A percentile compares a stretch with the other conserved stretches of the same genome.
Evolutionary conservation across 2,113 vertebrate genomes (phyloP).

Genomic region (Anoura caudifer): DNA sequence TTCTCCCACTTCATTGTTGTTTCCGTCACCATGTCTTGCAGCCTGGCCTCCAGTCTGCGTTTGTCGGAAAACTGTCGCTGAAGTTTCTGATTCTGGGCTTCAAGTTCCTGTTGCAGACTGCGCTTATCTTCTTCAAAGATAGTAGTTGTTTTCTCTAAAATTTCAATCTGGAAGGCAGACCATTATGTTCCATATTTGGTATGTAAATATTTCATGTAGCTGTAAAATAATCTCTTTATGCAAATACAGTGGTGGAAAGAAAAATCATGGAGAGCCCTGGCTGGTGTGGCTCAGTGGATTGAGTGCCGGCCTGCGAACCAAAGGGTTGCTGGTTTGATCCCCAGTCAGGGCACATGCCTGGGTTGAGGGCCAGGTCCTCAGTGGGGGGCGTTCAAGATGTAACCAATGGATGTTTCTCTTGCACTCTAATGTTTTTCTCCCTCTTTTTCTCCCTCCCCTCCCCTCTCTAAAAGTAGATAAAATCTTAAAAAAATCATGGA

Average conservation of each 20-base stretch:
- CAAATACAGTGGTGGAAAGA: not conserved
- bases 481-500: not conserved
- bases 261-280: not conserved
- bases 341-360: too few species aligned
- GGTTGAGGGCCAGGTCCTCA: too few species aligned
- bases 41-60: conserved; percentile 87
- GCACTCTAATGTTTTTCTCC: too few species aligned
- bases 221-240: not conserved
- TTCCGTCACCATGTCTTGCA: conserved; percentile 92
- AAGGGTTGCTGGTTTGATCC: too few species aligned
- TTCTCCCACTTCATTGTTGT: conserved; percentile 95
- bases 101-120: conserved; percentile 89
- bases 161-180: conserved; percentile 85
- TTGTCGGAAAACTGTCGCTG: conserved; percentile 91
- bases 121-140: conserved; percentile 96
- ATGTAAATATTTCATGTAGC: not conserved
- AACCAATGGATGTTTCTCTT: too few species aligned
- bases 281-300: too few species aligned
- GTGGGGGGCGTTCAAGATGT: too few species aligned
- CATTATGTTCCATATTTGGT: not conserved
- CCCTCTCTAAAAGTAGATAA: too few species aligned
- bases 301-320: too few species aligned
- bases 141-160: conserved; percentile 93
- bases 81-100: conserved; percentile 88
- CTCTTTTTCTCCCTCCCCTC: too few species aligned